phyloP scores from a whole-genome alignment of 2,113 vertebrate genomes.

The Lophura nycthemera region DNA sequence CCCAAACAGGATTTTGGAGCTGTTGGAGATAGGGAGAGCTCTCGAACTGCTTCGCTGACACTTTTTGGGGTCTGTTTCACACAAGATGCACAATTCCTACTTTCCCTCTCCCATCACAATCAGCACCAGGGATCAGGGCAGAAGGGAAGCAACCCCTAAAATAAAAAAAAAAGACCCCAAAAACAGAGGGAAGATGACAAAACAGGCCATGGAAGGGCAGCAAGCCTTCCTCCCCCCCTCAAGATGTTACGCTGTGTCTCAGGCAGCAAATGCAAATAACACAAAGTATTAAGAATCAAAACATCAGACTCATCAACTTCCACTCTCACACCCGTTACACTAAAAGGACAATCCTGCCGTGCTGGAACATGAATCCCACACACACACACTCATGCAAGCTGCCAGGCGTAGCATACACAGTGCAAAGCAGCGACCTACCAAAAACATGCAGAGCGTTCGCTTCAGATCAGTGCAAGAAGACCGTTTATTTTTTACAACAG shows the following conservation, averaged over 20 bases:
- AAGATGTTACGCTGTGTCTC: neutral
- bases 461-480: neutral
- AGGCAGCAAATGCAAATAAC: neutral
- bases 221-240: neutral
- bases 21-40: neutral
- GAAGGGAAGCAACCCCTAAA: neutral
- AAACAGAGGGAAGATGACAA: neutral
- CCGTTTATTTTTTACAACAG: neutral
- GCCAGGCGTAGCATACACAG: conserved; percentile 14
- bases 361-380: conserved; percentile 39
- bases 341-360: conserved; percentile 47
- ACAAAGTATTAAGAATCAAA: neutral
- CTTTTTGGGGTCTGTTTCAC: neutral
- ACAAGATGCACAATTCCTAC: neutral
- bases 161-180: too few species aligned
- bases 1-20: neutral
- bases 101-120: neutral
- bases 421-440: neutral
- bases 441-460: neutral
- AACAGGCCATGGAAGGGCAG: neutral
- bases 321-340: neutral
- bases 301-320: conserved; percentile 26
- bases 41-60: neutral
- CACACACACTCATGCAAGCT: conserved; percentile 30
- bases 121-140: fast-evolving